Percentiles rank a stretch among this genome's conserved stretches.
These are phyloP conservation scores for Macrosiphum euphorbiae DNA, from an alignment of 2,888 invertebrate species.

Conservation along the genomic window DNA sequence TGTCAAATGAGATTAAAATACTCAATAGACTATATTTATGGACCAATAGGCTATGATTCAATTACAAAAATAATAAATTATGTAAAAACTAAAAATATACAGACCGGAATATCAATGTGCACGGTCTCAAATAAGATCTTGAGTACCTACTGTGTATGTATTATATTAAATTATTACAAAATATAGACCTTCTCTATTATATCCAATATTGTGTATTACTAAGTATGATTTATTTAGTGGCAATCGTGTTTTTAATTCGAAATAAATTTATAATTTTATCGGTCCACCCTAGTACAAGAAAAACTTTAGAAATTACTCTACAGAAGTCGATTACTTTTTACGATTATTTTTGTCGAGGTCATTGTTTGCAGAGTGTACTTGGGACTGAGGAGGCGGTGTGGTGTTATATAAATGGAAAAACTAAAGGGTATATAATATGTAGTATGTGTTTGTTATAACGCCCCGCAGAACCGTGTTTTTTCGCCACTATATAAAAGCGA, in stretches of 20 bases:
- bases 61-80: too few relatives aligned
- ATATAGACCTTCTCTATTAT: background rate
- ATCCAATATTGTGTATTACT: background rate
- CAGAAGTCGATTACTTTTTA: slow-evolving; percentile 26
- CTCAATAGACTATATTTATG: too few relatives aligned
- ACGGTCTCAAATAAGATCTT: background rate
- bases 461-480: background rate
- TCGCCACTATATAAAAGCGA: background rate
- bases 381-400: background rate
- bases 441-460: background rate
- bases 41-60: too few relatives aligned
- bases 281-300: background rate
- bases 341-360: background rate
- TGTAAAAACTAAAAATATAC: too few relatives aligned
- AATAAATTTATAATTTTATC: slow-evolving; percentile 33
- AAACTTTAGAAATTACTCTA: background rate
- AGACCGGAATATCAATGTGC: too few relatives aligned
- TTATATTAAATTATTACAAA: background rate
- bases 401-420: background rate
- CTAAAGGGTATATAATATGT: background rate
- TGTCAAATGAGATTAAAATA: too few relatives aligned
- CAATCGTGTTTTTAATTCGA: slow-evolving; percentile 15
- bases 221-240: background rate
- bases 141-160: too few relatives aligned
- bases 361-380: background rate